Conservation (phyloP, 2,113 vertebrate species). For the Scomber japonicus region DNA sequence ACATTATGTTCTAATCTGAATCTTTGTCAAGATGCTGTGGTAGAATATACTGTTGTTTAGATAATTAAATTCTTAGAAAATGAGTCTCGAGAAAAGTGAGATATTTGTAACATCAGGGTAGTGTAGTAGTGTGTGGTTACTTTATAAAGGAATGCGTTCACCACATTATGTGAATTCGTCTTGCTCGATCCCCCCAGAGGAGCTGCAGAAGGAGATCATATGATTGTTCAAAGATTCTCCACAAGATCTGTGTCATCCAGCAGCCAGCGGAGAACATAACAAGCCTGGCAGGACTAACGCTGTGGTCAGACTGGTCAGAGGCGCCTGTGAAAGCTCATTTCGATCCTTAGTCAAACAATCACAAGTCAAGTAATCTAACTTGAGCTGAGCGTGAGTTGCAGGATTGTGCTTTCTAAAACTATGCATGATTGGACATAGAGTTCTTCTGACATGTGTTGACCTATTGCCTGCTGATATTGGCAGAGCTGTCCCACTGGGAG, state of each 20-base stretch:
- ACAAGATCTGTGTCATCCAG: conserved; percentile 61
- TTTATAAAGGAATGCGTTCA: conserved; percentile 38
- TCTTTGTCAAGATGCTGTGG: not conserved
- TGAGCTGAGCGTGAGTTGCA: not conserved
- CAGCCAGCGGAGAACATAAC: conserved; percentile 33
- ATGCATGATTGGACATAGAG: conserved; percentile 1
- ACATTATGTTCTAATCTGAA: not conserved
- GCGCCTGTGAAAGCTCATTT: not conserved
- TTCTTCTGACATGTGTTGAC: conserved; percentile 5
- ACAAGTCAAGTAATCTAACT: not conserved
- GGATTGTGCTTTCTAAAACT: not conserved
- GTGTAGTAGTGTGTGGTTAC: conserved; percentile 13
- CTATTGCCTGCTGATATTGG: conserved; percentile 1
- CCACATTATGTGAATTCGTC: conserved; percentile 31
- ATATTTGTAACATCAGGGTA: conserved; percentile 14
- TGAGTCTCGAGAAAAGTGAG: not conserved
- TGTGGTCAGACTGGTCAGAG: not conserved
- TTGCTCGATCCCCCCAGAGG: conserved; percentile 39
- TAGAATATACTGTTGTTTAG: conserved; percentile 11
- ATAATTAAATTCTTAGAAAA: conserved; percentile 28
- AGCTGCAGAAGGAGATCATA: conserved; percentile 67
- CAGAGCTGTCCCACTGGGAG: conserved; percentile 10
- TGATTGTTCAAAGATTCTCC: conserved; percentile 61
- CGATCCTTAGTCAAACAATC: conserved; percentile 20
- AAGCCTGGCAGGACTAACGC: not conserved